Conservation (phyloP, 2,888 invertebrate genomes). For the Hirtodrosophila trivittata region DNA sequence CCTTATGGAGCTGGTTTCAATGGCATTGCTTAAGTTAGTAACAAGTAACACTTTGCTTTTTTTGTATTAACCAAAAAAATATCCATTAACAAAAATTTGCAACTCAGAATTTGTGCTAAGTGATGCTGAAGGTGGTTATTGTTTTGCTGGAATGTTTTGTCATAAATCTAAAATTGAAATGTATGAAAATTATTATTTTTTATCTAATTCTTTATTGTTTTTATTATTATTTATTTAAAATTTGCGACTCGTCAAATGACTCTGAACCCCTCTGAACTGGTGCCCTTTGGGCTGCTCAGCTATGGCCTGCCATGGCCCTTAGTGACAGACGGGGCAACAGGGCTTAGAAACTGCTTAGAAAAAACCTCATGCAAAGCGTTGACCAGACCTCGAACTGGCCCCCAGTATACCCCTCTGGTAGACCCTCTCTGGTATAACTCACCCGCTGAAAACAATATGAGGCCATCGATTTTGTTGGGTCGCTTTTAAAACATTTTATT, state of each 20-base stretch:
- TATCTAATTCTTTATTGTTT: too few relatives aligned
- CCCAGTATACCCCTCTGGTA: background rate
- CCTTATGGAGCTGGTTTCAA: constrained; percentile 41
- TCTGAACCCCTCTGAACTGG: constrained; percentile 28
- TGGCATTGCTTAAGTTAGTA: constrained; percentile 37
- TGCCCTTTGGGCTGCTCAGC: constrained; percentile 46
- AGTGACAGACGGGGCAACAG: constrained; percentile 43
- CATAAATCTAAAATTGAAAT: too few relatives aligned
- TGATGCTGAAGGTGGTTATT: constrained; percentile 37
- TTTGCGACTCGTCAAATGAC: constrained; percentile 28
- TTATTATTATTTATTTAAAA: too few relatives aligned
- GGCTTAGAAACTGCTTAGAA: constrained; percentile 54
- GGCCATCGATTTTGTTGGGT: constrained; percentile 76
- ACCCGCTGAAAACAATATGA: constrained; percentile 61
- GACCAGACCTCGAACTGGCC: constrained; percentile 66
- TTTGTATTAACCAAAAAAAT: constrained; percentile 29
- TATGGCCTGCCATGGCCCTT: constrained; percentile 59
- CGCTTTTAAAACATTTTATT: constrained; percentile 56
- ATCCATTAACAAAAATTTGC: constrained; percentile 26
- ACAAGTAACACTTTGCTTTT: too few relatives aligned
- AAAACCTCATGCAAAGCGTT: constrained; percentile 39
- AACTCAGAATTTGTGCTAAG: constrained; percentile 57
- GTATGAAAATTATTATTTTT: constrained; percentile 31
- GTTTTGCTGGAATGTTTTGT: too few relatives aligned
- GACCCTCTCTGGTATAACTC: background rate